phyloP scores from a whole-genome alignment of 2,888 invertebrate species.

The Drosophila paranaensis region DNA sequence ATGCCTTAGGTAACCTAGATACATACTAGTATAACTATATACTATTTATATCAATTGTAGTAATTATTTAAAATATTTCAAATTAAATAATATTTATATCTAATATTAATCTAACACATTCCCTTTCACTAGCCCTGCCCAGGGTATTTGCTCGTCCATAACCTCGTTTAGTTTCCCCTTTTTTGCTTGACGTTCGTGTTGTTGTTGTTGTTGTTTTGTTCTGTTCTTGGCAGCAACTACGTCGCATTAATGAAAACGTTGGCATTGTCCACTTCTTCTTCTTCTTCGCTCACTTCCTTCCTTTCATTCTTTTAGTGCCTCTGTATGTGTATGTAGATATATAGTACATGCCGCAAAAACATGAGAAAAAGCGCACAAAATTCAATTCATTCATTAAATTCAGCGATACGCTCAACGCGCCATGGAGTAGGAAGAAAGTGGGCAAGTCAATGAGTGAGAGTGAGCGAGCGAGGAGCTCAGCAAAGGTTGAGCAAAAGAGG shows the following conservation, averaged over 20 bases:
- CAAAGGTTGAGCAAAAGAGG: background rate
- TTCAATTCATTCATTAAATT: constrained; percentile 80
- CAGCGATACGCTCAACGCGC: constrained; percentile 42
- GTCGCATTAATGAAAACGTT: constrained; percentile 79
- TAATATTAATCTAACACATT: background rate
- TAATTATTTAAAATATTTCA: no score
- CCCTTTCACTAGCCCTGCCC: background rate
- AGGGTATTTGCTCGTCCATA: constrained; percentile 26
- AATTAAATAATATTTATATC: no score
- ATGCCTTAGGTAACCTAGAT: background rate
- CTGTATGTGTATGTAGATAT: constrained; percentile 36
- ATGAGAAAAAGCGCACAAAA: constrained; percentile 61
- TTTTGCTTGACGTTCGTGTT: constrained; percentile 23
- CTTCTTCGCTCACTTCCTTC: constrained; percentile 76
- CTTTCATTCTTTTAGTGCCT: constrained; percentile 56
- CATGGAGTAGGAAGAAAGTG: constrained; percentile 44
- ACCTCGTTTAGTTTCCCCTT: constrained; percentile 6
- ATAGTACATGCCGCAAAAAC: constrained; percentile 38
- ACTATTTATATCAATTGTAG: no score
- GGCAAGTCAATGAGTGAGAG: background rate
- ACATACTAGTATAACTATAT: no score
- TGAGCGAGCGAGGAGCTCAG: background rate
- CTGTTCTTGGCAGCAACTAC: constrained; percentile 74
- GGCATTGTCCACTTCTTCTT: constrained; percentile 78
- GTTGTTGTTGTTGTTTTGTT: constrained; percentile 41